Percentiles rank a stretch among this genome's conserved stretches.
phyloP scores from a whole-genome alignment of 2,888 invertebrate genomes.

The Parnassius orleans region DNA sequence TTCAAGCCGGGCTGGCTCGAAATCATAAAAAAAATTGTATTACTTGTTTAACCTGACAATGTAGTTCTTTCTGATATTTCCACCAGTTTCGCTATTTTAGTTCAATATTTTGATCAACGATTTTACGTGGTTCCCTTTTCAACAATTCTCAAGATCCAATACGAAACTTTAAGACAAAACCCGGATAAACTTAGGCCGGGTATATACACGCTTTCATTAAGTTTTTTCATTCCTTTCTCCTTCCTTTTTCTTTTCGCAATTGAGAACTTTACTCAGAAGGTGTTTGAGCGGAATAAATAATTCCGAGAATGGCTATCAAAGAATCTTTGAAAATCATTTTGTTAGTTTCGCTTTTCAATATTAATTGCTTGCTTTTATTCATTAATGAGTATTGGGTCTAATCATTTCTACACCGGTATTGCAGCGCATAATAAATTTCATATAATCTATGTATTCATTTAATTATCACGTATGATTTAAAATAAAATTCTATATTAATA shows the following conservation, averaged over 20 bases:
- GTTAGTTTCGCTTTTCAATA: not conserved
- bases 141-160: conserved; percentile 10
- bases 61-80: too few relatives aligned
- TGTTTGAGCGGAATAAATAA: conserved; percentile 33
- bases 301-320: conserved; percentile 30
- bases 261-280: conserved; percentile 24
- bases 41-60: too few relatives aligned
- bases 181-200: conserved; percentile 21
- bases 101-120: not conserved
- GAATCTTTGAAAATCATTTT: conserved; percentile 20
- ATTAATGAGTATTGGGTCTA: not conserved
- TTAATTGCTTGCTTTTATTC: not conserved
- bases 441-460: not conserved
- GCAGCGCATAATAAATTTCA: not conserved
- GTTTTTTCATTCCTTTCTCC: conserved; percentile 11
- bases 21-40: too few relatives aligned
- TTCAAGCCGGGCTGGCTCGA: too few relatives aligned
- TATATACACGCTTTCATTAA: conserved; percentile 22
- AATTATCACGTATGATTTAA: not conserved
- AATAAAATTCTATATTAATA: too few relatives aligned
- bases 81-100: too few relatives aligned
- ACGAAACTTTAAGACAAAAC: conserved; percentile 22
- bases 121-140: conserved; percentile 10
- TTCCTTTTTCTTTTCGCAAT: conserved; percentile 29
- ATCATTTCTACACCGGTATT: too few relatives aligned